Percentiles rank a stretch among this genome's conserved stretches.
These are phyloP conservation scores for Epinephelus lanceolatus DNA, from an alignment of 2,113 vertebrate species.

Conservation along the genomic window DNA sequence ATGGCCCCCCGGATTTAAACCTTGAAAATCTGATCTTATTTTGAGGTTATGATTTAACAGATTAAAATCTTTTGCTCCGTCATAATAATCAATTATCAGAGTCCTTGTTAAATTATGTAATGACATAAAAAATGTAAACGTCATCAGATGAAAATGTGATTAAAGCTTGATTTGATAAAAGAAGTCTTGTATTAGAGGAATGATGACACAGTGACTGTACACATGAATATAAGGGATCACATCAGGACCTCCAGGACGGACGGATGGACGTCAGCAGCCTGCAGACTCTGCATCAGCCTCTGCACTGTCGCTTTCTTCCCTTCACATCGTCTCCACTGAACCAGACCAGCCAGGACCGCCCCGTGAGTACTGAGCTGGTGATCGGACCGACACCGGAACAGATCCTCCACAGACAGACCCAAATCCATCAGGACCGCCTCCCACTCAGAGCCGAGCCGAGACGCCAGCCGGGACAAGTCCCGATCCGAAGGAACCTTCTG, in stretches of 20 bases:
- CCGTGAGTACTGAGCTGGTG: constrained; percentile 87
- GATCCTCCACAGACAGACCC: constrained; percentile 86
- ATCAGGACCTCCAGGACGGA: constrained; percentile 81
- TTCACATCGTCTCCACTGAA: constrained; percentile 88
- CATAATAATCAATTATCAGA: no score
- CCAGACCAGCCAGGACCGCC: constrained; percentile 88
- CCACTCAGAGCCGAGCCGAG: constrained; percentile 89
- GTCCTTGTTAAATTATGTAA: no score
- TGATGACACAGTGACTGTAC: no score
- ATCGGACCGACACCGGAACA: constrained; percentile 91
- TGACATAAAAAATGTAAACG: no score
- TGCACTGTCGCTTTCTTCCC: constrained; percentile 89
- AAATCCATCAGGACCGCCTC: constrained; percentile 88
- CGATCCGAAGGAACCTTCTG: constrained; percentile 87
- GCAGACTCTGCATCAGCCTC: constrained; percentile 82
- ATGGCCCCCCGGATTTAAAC: no score
- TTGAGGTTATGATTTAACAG: no score
- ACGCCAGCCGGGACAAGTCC: constrained; percentile 89
- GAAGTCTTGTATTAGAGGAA: no score
- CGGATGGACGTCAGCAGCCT: constrained; percentile 84
- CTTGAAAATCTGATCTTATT: no score
- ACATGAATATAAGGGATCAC: not conserved
- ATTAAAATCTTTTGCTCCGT: no score
- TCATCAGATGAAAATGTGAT: no score
- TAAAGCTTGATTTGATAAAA: no score